Evolutionary conservation across 2,888 invertebrate genomes (phyloP).

Genomic region (Sycophila texana): DNA sequence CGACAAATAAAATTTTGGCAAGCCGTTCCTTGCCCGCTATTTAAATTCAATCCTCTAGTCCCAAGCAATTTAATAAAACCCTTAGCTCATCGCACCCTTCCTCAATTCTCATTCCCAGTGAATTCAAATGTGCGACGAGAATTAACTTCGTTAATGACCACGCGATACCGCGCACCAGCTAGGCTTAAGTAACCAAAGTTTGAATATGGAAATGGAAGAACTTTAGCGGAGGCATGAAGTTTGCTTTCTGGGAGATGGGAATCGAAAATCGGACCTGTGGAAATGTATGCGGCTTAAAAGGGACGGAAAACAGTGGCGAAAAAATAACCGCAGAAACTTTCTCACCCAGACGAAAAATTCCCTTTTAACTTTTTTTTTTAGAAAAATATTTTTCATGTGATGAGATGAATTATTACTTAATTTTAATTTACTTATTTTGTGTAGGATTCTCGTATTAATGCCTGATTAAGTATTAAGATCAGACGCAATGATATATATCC

Average conservation of each 20-base stretch:
- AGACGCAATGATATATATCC: no score
- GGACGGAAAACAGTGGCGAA: slow-evolving; percentile 29
- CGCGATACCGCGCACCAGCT: slow-evolving; percentile 43
- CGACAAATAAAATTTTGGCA: slow-evolving; percentile 35
- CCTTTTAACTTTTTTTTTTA: slow-evolving; percentile 24
- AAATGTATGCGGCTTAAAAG: slow-evolving; percentile 31
- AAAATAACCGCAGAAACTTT: slow-evolving; percentile 15
- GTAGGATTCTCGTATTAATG: no score
- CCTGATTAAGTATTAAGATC: no score
- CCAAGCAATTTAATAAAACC: slow-evolving; percentile 50
- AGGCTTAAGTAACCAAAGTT: slow-evolving; percentile 59
- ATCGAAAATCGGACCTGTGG: slow-evolving; percentile 50
- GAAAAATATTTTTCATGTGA: slow-evolving; percentile 40
- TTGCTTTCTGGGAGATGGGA: slow-evolving; percentile 51
- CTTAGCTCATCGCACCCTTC: slow-evolving; percentile 41
- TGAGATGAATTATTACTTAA: slow-evolving; percentile 42
- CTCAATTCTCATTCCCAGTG: slow-evolving; percentile 39
- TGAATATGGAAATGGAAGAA: slow-evolving; percentile 62
- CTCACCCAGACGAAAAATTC: slow-evolving; percentile 31
- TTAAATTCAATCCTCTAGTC: slow-evolving; percentile 50
- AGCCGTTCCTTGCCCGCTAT: slow-evolving; percentile 7
- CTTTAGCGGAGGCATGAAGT: slow-evolving; percentile 49
- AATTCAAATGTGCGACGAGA: slow-evolving; percentile 56
- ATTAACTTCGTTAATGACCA: slow-evolving; percentile 61
- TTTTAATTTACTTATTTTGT: not conserved